These are phyloP conservation scores for Dromaius novaehollandiae DNA, from an alignment of 2,113 vertebrate species.

Conservation along the genomic window DNA sequence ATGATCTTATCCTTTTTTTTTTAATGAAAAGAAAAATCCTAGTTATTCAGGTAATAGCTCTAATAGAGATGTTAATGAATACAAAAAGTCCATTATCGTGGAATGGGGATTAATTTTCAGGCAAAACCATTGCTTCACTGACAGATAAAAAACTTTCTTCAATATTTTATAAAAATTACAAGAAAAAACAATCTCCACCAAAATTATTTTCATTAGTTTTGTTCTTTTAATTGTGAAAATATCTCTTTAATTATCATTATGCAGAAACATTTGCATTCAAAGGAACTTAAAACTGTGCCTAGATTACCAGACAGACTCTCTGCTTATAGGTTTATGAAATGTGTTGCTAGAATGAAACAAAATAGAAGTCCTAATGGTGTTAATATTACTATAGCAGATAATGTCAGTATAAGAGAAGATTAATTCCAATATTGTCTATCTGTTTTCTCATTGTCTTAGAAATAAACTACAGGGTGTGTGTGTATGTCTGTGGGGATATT, in stretches of 20 bases:
- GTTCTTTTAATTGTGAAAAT: constrained; percentile 8
- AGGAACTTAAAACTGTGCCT: fast-evolving
- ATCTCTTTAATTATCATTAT: constrained; percentile 6
- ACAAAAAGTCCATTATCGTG: constrained; percentile 12
- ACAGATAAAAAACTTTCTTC: constrained; percentile 22
- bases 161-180: background rate
- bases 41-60: constrained; percentile 1
- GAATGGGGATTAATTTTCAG: background rate
- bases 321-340: background rate
- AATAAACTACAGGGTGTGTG: background rate
- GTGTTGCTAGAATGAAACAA: constrained; percentile 27
- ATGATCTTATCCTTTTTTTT: background rate
- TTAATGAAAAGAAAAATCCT: background rate
- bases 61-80: background rate
- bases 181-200: background rate
- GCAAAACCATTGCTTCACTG: background rate
- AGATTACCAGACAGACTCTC: constrained; percentile 5
- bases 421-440: background rate
- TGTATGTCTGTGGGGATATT: fast-evolving
- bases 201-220: constrained; percentile 13
- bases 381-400: background rate
- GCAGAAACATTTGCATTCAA: background rate
- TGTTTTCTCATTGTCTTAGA: background rate
- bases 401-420: background rate
- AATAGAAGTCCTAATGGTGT: background rate